Conservation (phyloP, 2,888 invertebrate species). For the Pollenia angustigena region DNA sequence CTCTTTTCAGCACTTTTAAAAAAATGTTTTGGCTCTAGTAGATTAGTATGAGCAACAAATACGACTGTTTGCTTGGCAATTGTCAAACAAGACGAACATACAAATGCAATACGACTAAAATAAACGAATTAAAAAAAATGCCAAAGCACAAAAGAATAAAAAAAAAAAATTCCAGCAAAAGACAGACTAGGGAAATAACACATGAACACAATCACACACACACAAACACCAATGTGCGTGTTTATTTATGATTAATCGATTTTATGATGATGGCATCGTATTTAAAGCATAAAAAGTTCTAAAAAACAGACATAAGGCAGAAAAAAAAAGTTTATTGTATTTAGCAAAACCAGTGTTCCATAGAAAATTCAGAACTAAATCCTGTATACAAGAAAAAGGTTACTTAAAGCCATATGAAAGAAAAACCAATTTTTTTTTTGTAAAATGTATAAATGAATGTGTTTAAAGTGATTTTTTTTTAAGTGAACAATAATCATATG, state of each 20-base stretch:
- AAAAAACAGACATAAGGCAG: slow-evolving; percentile 32
- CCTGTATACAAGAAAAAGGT: background rate
- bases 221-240: slow-evolving; percentile 70
- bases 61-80: slow-evolving; percentile 56
- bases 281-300: slow-evolving; percentile 57
- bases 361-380: slow-evolving; percentile 31
- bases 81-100: slow-evolving; percentile 65
- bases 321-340: slow-evolving; percentile 31
- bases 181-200: slow-evolving; percentile 58
- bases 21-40: background rate
- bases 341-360: slow-evolving; percentile 30
- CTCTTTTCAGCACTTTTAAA: slow-evolving; percentile 1
- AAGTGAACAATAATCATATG: slow-evolving; percentile 62
- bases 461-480: background rate
- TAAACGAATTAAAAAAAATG: background rate
- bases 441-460: background rate
- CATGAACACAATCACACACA: slow-evolving; percentile 38
- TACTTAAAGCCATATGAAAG: slow-evolving; percentile 27
- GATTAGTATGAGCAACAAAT: slow-evolving; percentile 27
- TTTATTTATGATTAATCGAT: slow-evolving; percentile 80
- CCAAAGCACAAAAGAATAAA: slow-evolving; percentile 27
- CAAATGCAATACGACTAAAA: slow-evolving; percentile 42
- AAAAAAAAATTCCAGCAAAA: slow-evolving; percentile 31
- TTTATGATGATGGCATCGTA: slow-evolving; percentile 75
- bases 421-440: background rate